phyloP scores from a whole-genome alignment of 2,797 vertebrate genomes.

The Scleropages formosus region DNA sequence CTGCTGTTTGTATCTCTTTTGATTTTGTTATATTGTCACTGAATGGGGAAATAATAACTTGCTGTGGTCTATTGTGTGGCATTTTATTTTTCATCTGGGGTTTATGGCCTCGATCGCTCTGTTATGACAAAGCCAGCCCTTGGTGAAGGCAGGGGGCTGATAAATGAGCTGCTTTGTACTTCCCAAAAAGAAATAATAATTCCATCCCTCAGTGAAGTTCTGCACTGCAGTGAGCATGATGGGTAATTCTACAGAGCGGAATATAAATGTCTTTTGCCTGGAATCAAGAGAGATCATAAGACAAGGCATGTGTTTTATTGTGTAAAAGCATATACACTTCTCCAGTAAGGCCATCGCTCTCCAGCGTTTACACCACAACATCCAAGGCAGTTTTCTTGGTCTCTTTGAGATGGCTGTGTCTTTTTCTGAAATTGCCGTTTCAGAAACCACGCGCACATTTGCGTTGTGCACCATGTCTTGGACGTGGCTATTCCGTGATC shows the following conservation, averaged over 20 bases:
- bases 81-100: slow-evolving; percentile 49
- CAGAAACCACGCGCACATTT: too few species aligned
- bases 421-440: too few species aligned
- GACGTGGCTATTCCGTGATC: slow-evolving; percentile 28
- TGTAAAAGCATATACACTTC: background rate
- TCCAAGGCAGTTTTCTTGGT: background rate
- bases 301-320: slow-evolving; percentile 17
- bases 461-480: too few species aligned
- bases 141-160: slow-evolving; percentile 51
- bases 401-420: background rate
- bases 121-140: slow-evolving; percentile 55
- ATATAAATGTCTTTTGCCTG: slow-evolving; percentile 41
- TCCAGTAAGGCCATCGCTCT: background rate
- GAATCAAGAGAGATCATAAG: slow-evolving; percentile 22
- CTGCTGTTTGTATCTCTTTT: slow-evolving; percentile 52
- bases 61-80: slow-evolving; percentile 37
- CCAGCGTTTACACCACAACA: too few species aligned
- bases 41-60: slow-evolving; percentile 52
- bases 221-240: slow-evolving; percentile 48
- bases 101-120: slow-evolving; percentile 53
- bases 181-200: slow-evolving; percentile 57
- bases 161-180: slow-evolving; percentile 56
- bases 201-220: slow-evolving; percentile 47
- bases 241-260: slow-evolving; percentile 41
- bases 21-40: slow-evolving; percentile 53